phyloP scores from a whole-genome alignment of 2,888 invertebrate genomes.

The Crepidodera aurea region DNA sequence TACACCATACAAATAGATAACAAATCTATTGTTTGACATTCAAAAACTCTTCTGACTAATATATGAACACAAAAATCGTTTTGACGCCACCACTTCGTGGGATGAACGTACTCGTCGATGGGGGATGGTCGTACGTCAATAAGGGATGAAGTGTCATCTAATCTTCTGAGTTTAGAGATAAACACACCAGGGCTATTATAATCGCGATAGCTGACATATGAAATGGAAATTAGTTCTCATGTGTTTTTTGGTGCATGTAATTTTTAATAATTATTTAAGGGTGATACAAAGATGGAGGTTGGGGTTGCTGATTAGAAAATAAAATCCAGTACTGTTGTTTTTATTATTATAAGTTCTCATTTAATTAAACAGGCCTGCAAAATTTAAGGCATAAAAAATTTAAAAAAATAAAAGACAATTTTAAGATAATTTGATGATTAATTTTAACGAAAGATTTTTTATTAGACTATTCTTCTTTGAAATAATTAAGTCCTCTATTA shows the following conservation, averaged over 20 bases:
- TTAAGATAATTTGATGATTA: too few relatives aligned
- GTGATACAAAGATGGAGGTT: background rate
- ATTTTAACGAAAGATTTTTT: too few relatives aligned
- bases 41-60: slow-evolving; percentile 49
- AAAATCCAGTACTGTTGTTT: too few relatives aligned
- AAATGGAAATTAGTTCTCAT: background rate
- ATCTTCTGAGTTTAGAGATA: background rate
- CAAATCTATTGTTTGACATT: slow-evolving; percentile 43
- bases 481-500: too few relatives aligned
- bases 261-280: slow-evolving; percentile 1
- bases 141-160: slow-evolving; percentile 33
- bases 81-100: slow-evolving; percentile 50
- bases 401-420: too few relatives aligned
- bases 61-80: slow-evolving; percentile 48
- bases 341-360: too few relatives aligned
- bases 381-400: too few relatives aligned
- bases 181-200: slow-evolving; percentile 6
- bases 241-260: background rate
- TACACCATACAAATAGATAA: slow-evolving; percentile 5
- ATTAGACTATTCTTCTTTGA: too few relatives aligned
- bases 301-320: background rate
- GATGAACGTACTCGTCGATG: slow-evolving; percentile 45
- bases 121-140: slow-evolving; percentile 46
- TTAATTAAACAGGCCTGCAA: too few relatives aligned
- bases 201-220: background rate